phyloP scores from a whole-genome alignment of 2,888 invertebrate genomes.

The Coelinius sp. region DNA sequence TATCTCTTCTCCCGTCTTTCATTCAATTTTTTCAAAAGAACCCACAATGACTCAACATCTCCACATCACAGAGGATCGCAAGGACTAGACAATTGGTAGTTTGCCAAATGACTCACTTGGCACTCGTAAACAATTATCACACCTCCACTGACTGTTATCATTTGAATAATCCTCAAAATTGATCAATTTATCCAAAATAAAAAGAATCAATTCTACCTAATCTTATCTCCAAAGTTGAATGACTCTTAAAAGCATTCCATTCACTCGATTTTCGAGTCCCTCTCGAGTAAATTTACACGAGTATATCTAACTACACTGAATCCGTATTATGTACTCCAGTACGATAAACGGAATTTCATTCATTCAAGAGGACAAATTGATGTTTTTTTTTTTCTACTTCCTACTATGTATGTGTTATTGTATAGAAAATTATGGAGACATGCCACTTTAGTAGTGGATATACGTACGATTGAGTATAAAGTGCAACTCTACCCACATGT shows the following conservation, averaged over 20 bases:
- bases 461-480: conserved; percentile 15
- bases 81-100: conserved; percentile 51
- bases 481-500: conserved; percentile 29
- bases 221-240: conserved; percentile 15
- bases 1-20: no score
- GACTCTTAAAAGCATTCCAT: conserved; percentile 27
- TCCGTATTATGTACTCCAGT: background rate
- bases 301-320: background rate
- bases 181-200: background rate
- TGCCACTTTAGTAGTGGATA: conserved; percentile 33
- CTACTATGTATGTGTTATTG: background rate
- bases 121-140: conserved; percentile 67
- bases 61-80: background rate
- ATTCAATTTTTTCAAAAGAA: no score
- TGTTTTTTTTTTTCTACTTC: background rate
- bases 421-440: conserved; percentile 28
- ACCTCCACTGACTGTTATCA: conserved; percentile 9
- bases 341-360: conserved; percentile 24
- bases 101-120: conserved; percentile 68
- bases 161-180: conserved; percentile 11
- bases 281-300: conserved; percentile 4
- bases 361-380: background rate
- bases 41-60: background rate
- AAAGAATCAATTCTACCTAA: background rate
- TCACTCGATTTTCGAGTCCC: background rate